phyloP scores from a whole-genome alignment of 1,140 invertebrate genomes.

The Cephus cinctus region DNA sequence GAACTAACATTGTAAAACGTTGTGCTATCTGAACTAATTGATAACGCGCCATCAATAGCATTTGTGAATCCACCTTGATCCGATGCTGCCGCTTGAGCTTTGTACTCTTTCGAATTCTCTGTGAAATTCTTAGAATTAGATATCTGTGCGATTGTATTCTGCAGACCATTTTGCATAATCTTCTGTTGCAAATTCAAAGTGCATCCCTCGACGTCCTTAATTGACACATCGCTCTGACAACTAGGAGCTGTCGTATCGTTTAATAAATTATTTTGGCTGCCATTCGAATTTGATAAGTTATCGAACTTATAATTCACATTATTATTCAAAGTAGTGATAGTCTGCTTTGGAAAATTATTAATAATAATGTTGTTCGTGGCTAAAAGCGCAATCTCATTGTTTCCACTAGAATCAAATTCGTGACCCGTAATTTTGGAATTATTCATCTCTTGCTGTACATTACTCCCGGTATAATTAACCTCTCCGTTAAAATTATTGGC shows the following conservation, averaged over 20 bases:
- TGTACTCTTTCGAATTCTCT: slow-evolving; percentile 18
- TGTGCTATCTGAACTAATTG: slow-evolving; percentile 2
- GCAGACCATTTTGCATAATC: slow-evolving; percentile 41
- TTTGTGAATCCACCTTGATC: slow-evolving; percentile 6
- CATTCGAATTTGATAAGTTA: slow-evolving; percentile 18
- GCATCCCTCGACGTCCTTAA: slow-evolving; percentile 11
- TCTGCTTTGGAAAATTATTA: slow-evolving; percentile 22
- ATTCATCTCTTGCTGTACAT: slow-evolving; percentile 17
- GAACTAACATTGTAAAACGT: slow-evolving; percentile 24
- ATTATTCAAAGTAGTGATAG: slow-evolving; percentile 27
- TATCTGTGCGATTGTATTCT: slow-evolving; percentile 41
- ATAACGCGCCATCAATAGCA: not conserved
- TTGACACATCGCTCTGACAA: slow-evolving; percentile 5
- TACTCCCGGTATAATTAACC: slow-evolving; percentile 3
- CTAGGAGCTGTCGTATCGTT: slow-evolving; percentile 5
- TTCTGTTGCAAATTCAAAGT: slow-evolving; percentile 44
- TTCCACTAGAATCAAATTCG: slow-evolving; percentile 16
- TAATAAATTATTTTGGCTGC: slow-evolving; percentile 8
- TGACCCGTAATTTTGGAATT: slow-evolving; percentile 15
- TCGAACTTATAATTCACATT: slow-evolving; percentile 27
- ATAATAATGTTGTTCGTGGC: slow-evolving; percentile 22
- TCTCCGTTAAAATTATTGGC: slow-evolving; percentile 10
- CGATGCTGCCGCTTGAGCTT: slow-evolving; percentile 6
- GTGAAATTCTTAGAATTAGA: slow-evolving; percentile 24
- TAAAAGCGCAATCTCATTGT: slow-evolving; percentile 17